Percentiles rank a stretch among this genome's conserved stretches.
phyloP scores from a whole-genome alignment of 2,888 invertebrate genomes.

The Tridacna gigas region DNA sequence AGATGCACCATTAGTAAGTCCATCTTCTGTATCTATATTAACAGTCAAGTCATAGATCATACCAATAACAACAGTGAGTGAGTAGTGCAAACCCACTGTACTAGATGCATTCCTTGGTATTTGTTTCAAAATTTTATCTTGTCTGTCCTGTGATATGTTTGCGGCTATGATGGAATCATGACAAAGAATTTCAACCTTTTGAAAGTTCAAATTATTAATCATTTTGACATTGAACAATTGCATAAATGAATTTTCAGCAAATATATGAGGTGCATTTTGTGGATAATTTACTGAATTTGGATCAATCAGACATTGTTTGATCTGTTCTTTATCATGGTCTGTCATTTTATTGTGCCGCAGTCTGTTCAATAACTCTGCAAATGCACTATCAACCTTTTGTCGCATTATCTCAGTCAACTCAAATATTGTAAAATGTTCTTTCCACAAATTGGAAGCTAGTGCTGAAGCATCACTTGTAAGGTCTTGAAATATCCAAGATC shows the following conservation, averaged over 20 bases:
- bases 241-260: conserved; percentile 43
- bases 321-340: conserved; percentile 35
- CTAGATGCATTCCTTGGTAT: conserved; percentile 22
- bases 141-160: conserved; percentile 34
- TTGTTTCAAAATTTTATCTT: conserved; percentile 23
- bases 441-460: conserved; percentile 60
- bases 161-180: conserved; percentile 32
- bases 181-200: conserved; percentile 36
- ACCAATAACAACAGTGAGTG: conserved; percentile 41
- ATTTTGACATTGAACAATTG: conserved; percentile 39
- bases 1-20: conserved; percentile 52
- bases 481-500: conserved; percentile 58
- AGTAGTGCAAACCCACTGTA: conserved; percentile 25
- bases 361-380: conserved; percentile 56
- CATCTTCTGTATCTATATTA: conserved; percentile 55
- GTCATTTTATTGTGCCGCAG: conserved; percentile 48
- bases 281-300: conserved; percentile 8
- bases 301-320: conserved; percentile 10
- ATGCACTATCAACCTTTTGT: conserved; percentile 56
- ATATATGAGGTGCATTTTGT: conserved; percentile 36
- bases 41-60: conserved; percentile 56
- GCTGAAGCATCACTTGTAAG: conserved; percentile 34
- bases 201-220: conserved; percentile 18
- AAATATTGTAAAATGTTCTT: conserved; percentile 61
- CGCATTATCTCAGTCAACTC: conserved; percentile 63